Base-by-base conservation (phyloP, 2,113 vertebrate species). In the Paradoxurus hermaphroditus region DNA sequence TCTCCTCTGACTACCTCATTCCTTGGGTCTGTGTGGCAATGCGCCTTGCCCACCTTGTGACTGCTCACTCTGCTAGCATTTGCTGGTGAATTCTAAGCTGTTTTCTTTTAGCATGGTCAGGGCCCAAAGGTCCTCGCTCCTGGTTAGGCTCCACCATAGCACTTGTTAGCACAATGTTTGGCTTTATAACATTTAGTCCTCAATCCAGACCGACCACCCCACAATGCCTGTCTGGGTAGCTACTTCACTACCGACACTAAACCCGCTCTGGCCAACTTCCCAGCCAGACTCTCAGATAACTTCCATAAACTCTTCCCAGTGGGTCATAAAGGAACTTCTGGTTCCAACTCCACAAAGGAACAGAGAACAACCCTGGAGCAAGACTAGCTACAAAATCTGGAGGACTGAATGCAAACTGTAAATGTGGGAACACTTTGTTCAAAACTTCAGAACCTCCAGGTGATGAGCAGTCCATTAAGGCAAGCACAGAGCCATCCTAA, bases 391-490 rank as follows among this genome's bases (percentile, higher is more conserved):
- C 9, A 88, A 14, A 75, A 79, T 53, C 93, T 46, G 36, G 19
- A 51, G 7, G 27, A 81, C 41, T 67, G 90, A 81, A 23, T n/a
- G 5, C 18, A 62, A 59, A 93, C 90, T 93, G 29, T 86, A 78
- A 91, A 84, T 13, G 9, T 88, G 39, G 39, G 19, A 62, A 70
- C 6, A 9, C 3, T 4, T 44, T 83, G 5, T 87, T 93, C 29
- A 91, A 97, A 96, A 93, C 31, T n/a, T 51, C 94, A 94, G 3
- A 78, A 77, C 78, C 75, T 95, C 49, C 84, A 68, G 72, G 73
- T 75, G 3, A 41, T 46, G 4, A 75, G 49, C 11, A 65, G 41
- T 97, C 18, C 13, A 89, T 70, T 79, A 95, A 90, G 34, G 15
- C 70, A 89, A 87, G 16, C 67, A 1, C 16, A 65, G 25, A 34